phyloP scores from a whole-genome alignment of 1,140 invertebrate species.

The Achroia grisella region DNA sequence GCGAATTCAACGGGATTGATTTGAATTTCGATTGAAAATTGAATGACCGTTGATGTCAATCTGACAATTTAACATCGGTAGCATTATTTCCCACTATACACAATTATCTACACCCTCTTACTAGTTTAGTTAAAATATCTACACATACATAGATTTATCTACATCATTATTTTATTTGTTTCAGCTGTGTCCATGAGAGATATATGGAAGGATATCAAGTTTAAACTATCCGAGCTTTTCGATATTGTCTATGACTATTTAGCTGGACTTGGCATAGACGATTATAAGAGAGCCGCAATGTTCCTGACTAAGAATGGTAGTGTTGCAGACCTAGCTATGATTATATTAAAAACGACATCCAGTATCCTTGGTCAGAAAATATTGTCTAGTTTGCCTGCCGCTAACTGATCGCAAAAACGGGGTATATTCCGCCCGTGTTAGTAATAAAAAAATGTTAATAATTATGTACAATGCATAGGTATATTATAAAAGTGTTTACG shows the following conservation, averaged over 20 bases:
- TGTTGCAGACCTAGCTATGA: slow-evolving; percentile 29
- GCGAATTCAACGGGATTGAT: no score
- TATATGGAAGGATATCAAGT: slow-evolving; percentile 48
- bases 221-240: slow-evolving; percentile 41
- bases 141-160: not conserved
- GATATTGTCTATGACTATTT: slow-evolving; percentile 61
- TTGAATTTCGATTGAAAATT: no score
- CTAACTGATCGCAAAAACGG: no score
- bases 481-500: no score
- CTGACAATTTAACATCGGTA: no score
- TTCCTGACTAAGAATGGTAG: slow-evolving; percentile 33
- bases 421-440: no score
- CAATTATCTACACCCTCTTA: no score
- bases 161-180: slow-evolving; percentile 14
- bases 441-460: no score
- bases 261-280: slow-evolving; percentile 48
- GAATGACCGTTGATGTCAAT: no score
- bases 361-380: slow-evolving; percentile 45
- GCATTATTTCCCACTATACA: no score
- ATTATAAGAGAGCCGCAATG: slow-evolving; percentile 43
- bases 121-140: no score
- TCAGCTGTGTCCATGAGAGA: slow-evolving; percentile 55
- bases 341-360: slow-evolving; percentile 43
- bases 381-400: slow-evolving; percentile 29
- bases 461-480: no score